Evolutionary conservation across 2,113 vertebrate genomes (phyloP).

Genomic region (Tringa solitaria): DNA sequence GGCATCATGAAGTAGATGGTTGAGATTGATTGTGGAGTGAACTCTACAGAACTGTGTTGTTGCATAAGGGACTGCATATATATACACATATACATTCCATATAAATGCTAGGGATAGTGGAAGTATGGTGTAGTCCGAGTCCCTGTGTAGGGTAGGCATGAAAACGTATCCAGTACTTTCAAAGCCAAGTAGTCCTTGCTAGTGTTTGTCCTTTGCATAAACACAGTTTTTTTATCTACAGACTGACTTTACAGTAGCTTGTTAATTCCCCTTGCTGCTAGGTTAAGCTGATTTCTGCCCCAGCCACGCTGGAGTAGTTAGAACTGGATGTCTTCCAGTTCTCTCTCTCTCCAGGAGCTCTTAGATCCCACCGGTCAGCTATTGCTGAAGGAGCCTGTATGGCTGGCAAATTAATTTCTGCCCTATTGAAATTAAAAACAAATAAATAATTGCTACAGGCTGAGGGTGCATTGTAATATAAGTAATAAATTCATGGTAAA

Average conservation of each 20-base stretch:
- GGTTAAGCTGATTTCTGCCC: background rate
- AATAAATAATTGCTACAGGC: conserved; percentile 32
- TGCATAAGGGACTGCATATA: background rate
- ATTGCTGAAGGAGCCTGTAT: background rate
- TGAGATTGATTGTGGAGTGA: background rate
- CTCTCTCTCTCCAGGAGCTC: too few relatives aligned
- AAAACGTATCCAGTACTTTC: background rate
- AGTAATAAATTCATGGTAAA: conserved; percentile 36
- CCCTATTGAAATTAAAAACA: conserved; percentile 27
- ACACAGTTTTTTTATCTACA: background rate
- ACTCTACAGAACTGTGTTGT: accelerated
- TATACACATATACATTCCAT: background rate
- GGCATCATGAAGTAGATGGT: background rate
- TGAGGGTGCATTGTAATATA: background rate
- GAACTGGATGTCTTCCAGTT: background rate
- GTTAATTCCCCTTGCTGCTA: background rate
- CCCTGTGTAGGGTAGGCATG: too few relatives aligned
- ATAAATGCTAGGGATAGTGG: background rate
- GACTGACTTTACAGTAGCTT: background rate
- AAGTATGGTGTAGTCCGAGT: background rate
- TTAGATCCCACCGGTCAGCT: background rate
- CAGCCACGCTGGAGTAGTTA: background rate
- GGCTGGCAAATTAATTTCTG: conserved; percentile 27
- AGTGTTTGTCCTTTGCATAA: background rate
- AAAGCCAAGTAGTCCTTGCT: background rate